Evolutionary conservation across 1,140 invertebrate species (phyloP), one percentile per base, ranked within the genome.

Genomic region (Drosophila suzukii): DNA sequence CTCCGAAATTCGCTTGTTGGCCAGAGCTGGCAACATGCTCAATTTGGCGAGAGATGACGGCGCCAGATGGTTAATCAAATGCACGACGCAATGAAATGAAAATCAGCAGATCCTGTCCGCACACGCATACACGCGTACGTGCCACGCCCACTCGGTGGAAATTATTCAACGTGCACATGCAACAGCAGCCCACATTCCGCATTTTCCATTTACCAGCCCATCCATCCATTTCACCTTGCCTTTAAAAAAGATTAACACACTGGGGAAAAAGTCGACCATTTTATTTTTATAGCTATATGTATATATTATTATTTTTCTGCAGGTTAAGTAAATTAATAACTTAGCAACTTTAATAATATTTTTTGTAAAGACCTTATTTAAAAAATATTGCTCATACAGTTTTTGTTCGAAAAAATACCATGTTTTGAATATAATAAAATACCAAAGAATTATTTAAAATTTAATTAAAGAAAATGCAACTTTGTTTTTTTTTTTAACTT

Each of bases 31-130:
- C 71, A 57, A 53, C 53, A 63, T 51, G 72, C 53, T 75, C 72
- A 75, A 75, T 75, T 76, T 67, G 74, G 68, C 61, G 54, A 54
- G 65, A 51, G 65, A 54, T 71, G 74, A 58, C 50, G 70, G 61
- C 72, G 60, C 72, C 75, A 89, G 84, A 83, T 59, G 83, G 78
- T 88, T 79, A 88, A 86, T 86, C 83, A 86, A 86, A 88, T 88
- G 79, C 56, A 63, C 77, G 56, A 76, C 67, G 83, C 83, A 83
- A 76, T 83, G 75, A 68, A 86, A 86, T 82, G 60, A 76, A 79
- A 88, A 88, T 86, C 82, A 83, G 61, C 75, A 70, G 46, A 50
- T 70, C 50, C 50, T 55, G 32, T 12, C 17, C 51, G 12, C 39
- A 39, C 38, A 27, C 30, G 24, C 5, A 32, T 7, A 27, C 17